Conservation (phyloP, 2,113 vertebrate genomes). For the Crotophaga sulcirostris region DNA sequence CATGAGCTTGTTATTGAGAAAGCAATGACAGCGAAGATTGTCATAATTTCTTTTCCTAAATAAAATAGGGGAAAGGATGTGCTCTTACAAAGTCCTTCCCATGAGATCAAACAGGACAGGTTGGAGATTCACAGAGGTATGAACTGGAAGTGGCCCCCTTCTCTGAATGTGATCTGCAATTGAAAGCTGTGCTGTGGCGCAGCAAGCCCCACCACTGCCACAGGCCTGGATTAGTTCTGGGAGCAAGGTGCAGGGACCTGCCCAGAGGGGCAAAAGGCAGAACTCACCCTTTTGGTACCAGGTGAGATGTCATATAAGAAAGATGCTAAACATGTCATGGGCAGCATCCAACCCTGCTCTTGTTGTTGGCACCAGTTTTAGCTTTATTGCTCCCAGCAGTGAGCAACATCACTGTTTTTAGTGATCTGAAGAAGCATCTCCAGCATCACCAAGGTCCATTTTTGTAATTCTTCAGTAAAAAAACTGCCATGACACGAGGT, state of each 20-base stretch:
- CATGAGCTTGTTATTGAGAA: neutral
- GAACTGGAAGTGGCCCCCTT: fast-evolving
- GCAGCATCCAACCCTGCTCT: neutral
- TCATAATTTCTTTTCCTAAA: neutral
- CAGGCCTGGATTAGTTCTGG: neutral
- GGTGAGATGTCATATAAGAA: neutral
- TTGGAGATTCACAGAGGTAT: neutral
- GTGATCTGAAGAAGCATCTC: neutral
- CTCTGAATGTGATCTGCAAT: neutral
- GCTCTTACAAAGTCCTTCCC: neutral
- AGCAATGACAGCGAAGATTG: neutral
- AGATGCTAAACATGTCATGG: fast-evolving
- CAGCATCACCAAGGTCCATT: neutral
- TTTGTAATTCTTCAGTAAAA: neutral
- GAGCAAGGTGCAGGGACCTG: neutral
- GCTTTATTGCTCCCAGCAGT: neutral
- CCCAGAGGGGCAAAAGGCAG: neutral
- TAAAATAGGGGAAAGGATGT: neutral
- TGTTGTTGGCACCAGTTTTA: neutral
- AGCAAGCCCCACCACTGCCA: neutral
- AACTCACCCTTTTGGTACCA: neutral
- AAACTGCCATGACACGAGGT: neutral
- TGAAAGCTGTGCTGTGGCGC: neutral
- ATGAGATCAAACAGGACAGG: neutral
- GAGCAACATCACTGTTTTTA: fast-evolving